Evolutionary conservation across 2,888 invertebrate species (phyloP).

Genomic region (Chrysotoxum bicinctum): DNA sequence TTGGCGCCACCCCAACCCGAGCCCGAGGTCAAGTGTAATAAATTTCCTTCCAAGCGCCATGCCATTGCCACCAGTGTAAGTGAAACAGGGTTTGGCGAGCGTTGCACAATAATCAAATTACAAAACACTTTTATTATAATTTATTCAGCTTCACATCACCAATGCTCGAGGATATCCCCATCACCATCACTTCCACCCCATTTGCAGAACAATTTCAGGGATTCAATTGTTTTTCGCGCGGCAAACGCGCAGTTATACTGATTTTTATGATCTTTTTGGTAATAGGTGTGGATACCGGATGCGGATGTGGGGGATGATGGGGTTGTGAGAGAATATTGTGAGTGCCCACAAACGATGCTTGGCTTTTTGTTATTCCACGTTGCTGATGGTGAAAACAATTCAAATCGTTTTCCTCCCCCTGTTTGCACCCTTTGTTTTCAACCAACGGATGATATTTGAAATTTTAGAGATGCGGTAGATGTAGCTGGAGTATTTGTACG

Average conservation of each 20-base stretch:
- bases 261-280: conserved; percentile 67
- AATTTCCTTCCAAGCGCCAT: conserved; percentile 47
- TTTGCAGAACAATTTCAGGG: conserved; percentile 54
- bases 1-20: not conserved
- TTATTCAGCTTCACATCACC: conserved; percentile 51
- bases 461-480: conserved; percentile 43
- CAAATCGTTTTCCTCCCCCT: conserved; percentile 28
- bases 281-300: conserved; percentile 51
- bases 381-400: conserved; percentile 60
- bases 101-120: conserved; percentile 66
- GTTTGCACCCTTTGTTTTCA: not conserved
- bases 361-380: conserved; percentile 59
- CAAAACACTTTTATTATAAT: conserved; percentile 69
- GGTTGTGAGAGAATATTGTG: conserved; percentile 30
- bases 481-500: conserved; percentile 2
- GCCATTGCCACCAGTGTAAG: not conserved
- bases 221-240: conserved; percentile 59
- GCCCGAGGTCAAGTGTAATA: conserved; percentile 59
- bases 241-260: conserved; percentile 69
- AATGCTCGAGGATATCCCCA: conserved; percentile 22
- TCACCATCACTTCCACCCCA: conserved; percentile 19
- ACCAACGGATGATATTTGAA: conserved; percentile 56
- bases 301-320: conserved; percentile 17
- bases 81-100: not conserved
- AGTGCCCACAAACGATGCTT: conserved; percentile 56